Evolutionary conservation across 2,113 vertebrate species (phyloP), one percentile per base, ranked within the genome.

Genomic region (Corvus hawaiiensis): DNA sequence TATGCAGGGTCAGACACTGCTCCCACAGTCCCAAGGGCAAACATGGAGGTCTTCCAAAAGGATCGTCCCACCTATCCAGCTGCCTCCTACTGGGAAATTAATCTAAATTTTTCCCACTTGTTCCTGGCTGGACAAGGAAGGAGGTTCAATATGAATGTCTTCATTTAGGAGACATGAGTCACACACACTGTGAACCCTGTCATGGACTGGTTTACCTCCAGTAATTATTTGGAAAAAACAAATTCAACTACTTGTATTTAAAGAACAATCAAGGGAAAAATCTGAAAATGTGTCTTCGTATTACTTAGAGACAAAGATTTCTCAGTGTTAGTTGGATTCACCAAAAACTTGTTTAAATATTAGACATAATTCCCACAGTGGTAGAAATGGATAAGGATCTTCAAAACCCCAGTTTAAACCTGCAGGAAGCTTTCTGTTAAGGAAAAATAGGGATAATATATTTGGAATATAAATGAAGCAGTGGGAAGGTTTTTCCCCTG

Each of bases 401-500:
- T 55, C 41, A 88, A 84, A 95, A 51, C 32, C 82, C n/a, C 44
- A 39, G 32, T 71, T 90, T 80, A 93, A 92, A 81, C 49, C 55
- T 88, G 39, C n/a, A 92, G 91, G 52, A 84, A 86, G 35, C 5
- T 84, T 94, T 80, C 58, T 91, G n/a, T 22, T 72, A 84, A 73
- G 71, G 67, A 87, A 94, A 91, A 87, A 76, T 6, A 87, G 6
- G 12, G 28, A 46, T 76, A 39, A 85, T 46, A 46, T 32, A 30
- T 71, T 75, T 84, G 79, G 56, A 93, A 83, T 90, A 68, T 30
- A 83, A 81, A 88, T 72, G 19, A 77, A 93, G 41, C 30, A 61
- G 20, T 73, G 64, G 32, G 19, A 49, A 51, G 72, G 21, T 49
- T 84, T 59, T 27, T 24, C 21, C 20, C 19, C 61, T 18, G 7